Conservation (phyloP, 2,888 invertebrate species). For the Andrena minutula region DNA sequence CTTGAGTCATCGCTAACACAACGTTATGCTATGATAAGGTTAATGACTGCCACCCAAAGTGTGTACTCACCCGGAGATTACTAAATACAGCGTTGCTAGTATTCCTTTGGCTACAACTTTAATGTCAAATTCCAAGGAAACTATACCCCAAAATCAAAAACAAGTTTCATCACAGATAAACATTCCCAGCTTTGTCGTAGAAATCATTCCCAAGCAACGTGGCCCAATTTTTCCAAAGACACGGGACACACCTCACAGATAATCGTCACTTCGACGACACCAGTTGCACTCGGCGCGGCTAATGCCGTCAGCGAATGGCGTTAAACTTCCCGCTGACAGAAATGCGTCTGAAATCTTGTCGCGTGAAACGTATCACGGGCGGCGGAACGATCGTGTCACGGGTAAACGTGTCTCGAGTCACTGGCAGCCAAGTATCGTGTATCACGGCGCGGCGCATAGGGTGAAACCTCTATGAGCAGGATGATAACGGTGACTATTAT, state of each 20-base stretch:
- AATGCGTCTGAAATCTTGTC: constrained; percentile 61
- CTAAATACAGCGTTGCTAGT: neutral
- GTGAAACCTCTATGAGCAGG: constrained; percentile 62
- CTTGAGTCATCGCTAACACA: constrained; percentile 44
- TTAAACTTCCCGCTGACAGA: constrained; percentile 66
- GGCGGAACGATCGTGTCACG: constrained; percentile 60
- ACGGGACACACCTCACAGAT: neutral
- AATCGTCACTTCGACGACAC: constrained; percentile 54
- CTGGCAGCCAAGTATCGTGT: constrained; percentile 72
- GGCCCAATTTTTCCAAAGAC: neutral
- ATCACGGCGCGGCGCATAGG: constrained; percentile 64
- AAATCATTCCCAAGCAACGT: neutral
- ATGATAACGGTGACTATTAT: constrained; percentile 76
- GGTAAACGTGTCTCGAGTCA: constrained; percentile 70
- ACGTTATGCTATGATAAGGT: constrained; percentile 36
- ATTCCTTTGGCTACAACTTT: no score
- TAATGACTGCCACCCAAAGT: neutral
- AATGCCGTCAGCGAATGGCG: constrained; percentile 44
- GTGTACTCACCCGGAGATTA: neutral
- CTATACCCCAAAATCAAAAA: no score
- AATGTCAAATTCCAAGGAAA: no score
- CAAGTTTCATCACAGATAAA: no score
- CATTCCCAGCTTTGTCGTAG: no score
- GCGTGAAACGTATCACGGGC: constrained; percentile 50
- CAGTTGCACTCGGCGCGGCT: constrained; percentile 64